phyloP scores from a whole-genome alignment of 1,140 invertebrate species.

The Drosophila varians region DNA sequence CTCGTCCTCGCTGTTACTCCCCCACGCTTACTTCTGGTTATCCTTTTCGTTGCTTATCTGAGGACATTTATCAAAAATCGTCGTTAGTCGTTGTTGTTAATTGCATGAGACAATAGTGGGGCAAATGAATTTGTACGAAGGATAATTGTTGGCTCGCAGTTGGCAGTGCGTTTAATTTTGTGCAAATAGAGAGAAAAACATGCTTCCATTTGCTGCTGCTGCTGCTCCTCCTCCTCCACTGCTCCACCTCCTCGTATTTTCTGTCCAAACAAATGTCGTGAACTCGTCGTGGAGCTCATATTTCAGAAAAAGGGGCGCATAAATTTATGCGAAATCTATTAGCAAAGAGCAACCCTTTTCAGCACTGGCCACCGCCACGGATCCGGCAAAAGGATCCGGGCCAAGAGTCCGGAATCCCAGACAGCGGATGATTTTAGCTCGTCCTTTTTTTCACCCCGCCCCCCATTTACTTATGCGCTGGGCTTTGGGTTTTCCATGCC shows the following conservation, averaged over 20 bases:
- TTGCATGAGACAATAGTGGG: conserved; percentile 75
- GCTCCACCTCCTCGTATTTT: conserved; percentile 12
- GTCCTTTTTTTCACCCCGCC: conserved; percentile 33
- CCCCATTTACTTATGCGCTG: conserved; percentile 6
- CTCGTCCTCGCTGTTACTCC: conserved; percentile 2
- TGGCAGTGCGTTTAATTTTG: conserved; percentile 76
- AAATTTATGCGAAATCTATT: conserved; percentile 81
- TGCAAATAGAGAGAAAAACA: conserved; percentile 77
- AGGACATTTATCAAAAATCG: conserved; percentile 76
- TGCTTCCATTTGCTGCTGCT: conserved; percentile 3
- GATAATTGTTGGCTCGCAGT: conserved; percentile 69
- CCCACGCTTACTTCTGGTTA: too few species aligned
- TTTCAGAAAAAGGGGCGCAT: conserved; percentile 79
- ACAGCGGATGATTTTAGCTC: conserved; percentile 64
- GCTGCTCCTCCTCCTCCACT: neutral
- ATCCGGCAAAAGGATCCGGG: conserved; percentile 1
- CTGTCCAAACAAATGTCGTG: conserved; percentile 78
- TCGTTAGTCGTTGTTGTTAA: conserved; percentile 68
- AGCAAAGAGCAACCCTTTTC: conserved; percentile 71
- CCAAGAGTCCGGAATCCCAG: conserved; percentile 34
- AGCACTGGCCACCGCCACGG: conserved; percentile 29
- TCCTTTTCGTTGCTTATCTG: conserved; percentile 50
- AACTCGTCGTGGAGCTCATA: conserved; percentile 67
- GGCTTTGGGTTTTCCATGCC: conserved; percentile 11
- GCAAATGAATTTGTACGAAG: conserved; percentile 79